Base-by-base conservation (phyloP, 2,888 invertebrate genomes). In the Drosophila pseudotalamancana region DNA sequence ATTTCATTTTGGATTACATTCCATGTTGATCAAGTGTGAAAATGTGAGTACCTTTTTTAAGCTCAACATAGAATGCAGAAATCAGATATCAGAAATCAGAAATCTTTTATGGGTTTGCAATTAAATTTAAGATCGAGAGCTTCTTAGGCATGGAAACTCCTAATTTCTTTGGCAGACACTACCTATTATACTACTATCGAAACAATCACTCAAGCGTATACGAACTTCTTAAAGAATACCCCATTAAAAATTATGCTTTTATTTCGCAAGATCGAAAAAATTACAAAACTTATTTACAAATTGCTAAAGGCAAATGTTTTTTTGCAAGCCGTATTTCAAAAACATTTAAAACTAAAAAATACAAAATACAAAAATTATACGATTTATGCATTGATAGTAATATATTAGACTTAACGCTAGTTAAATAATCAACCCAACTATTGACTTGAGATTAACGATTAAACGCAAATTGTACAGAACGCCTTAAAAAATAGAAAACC, bases 141-240 rank as follows among this genome's bases (percentile, higher is more conserved):
- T 80, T 85, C 70, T 74, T 77, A 53, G 53, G 61, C 60, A 46
- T 62, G 42, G 25, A 45, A 50, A 78, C 25, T 42, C 25, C 39
- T 69, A 9, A 66, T 54, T 85, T 67, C 11, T 40, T 65, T 65
- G 46, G 61, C 76, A 70, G 42, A 50, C 48, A 56, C 60, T 61
- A 83, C 59, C 67, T 59, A 84, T 27, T 42, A 55, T n/a, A 71
- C 32, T 76, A 82, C 75, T 82, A 75, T 78, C 57, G 66, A 80
- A 82, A 87, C 88, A 87, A 89, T 89, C 83, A 88, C 73, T 75
- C 79, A 81, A 87, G 88, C 72, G 89, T 89, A 89, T 89, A 89
- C 89, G 89, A 89, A 77, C 88, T 89, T 90, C 87, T 85, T 39
- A 64, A 81, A 81, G 81, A 81, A 79, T 79, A 67, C 63, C 60